Base-by-base conservation (phyloP, 2,888 invertebrate genomes). In the Limnephilus rhombicus region DNA sequence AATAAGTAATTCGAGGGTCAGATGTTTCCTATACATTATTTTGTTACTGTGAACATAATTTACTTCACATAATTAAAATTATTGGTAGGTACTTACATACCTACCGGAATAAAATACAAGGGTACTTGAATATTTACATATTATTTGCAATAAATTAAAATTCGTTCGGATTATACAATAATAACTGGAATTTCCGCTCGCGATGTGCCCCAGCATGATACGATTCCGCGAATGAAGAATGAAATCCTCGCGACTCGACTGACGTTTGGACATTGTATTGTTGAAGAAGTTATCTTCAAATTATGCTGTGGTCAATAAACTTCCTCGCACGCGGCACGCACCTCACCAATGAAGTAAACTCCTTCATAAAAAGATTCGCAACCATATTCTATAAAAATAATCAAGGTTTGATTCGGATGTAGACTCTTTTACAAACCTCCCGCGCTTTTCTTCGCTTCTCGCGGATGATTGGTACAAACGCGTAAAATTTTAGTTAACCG, bases 401-500 rank as follows among this genome's bases (percentile, higher is more conserved):
- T 18, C 1, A 2, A 41, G 15, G 5, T 37, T 11, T 37, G 37
- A 24, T 37, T 85, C 11, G 18, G 85, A 18, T n/a, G 9, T 24
- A 11, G 24, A 18, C 53, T 87, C 53, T 87, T 87, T 24, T 49
- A 87, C 31, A 18, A 87, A 15, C 31, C 1, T 41, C 29, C 87
- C n/a, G 49, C 53, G 31, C 18, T 87, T 87, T 87, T 53, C 87
- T 68, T 68, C 68, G 87, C 87, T 31, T 85, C 85, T 87, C 31
- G 87, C 85, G 7, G 18, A 37, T n/a, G 34, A 82, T 31, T 31
- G 31, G 31, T 34, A 7, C 82, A 5, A 29, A 29, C 49, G 18
- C 80, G 68, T 37, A 31, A 24, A 15, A 37, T 18, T 90, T 80
- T 80, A 90, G 90, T 90, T 90, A 85, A 31, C 24, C 53, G 85